phyloP scores from a whole-genome alignment of 2,888 invertebrate species.

The Temnothorax ravouxi region DNA sequence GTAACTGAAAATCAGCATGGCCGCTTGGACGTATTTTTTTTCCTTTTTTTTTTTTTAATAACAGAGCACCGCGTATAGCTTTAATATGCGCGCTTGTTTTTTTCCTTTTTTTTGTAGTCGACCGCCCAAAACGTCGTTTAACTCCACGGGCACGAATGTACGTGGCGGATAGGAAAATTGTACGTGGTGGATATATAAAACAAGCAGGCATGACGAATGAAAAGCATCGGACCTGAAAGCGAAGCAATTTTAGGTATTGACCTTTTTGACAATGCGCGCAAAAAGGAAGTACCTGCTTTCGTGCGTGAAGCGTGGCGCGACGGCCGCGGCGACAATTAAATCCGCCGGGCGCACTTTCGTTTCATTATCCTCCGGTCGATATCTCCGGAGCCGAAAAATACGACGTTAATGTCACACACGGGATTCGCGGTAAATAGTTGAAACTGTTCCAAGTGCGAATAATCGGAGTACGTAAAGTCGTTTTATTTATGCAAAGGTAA shows the following conservation, averaged over 20 bases:
- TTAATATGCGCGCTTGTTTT: slow-evolving; percentile 64
- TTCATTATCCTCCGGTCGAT: slow-evolving; percentile 38
- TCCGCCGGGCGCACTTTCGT: slow-evolving; percentile 39
- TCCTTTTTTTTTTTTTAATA: slow-evolving; percentile 24
- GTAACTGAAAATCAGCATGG: slow-evolving; percentile 67
- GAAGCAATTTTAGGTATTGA: slow-evolving; percentile 67
- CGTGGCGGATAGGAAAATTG: slow-evolving; percentile 66
- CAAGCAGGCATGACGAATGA: slow-evolving; percentile 60
- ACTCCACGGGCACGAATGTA: slow-evolving; percentile 64
- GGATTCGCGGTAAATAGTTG: slow-evolving; percentile 14
- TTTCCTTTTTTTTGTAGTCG: background rate
- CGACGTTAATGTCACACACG: background rate
- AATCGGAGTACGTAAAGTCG: background rate
- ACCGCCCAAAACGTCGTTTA: slow-evolving; percentile 67
- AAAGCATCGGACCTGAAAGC: slow-evolving; percentile 61
- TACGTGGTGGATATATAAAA: slow-evolving; percentile 40
- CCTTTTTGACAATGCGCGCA: slow-evolving; percentile 57
- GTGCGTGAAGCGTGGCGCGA: slow-evolving; percentile 45
- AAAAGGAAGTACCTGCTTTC: slow-evolving; percentile 51
- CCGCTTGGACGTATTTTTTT: slow-evolving; percentile 47
- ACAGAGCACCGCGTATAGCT: slow-evolving; percentile 55
- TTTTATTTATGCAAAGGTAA: slow-evolving; percentile 35
- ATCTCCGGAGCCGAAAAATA: slow-evolving; percentile 9
- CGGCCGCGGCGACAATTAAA: slow-evolving; percentile 39
- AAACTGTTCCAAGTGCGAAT: slow-evolving; percentile 1